Conservation (phyloP, 2,888 invertebrate species). For the Spisula subtruncata region DNA sequence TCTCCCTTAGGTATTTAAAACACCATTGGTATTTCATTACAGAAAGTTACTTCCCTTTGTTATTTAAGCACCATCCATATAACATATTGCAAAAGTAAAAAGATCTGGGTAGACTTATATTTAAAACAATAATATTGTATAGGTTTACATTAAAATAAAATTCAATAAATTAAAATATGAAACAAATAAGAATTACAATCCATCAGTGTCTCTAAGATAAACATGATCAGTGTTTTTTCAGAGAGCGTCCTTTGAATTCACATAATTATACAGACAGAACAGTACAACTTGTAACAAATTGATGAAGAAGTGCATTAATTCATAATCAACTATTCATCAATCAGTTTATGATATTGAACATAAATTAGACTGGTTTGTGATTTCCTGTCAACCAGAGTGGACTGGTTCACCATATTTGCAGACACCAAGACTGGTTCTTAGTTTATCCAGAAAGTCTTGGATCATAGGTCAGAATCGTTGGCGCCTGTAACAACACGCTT, state of each 20-base stretch:
- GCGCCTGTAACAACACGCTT: constrained; percentile 33
- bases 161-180: not conserved
- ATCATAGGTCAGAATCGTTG: constrained; percentile 47
- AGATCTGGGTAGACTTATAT: not conserved
- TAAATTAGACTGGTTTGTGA: not conserved
- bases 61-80: constrained; percentile 11
- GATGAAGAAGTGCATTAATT: too few relatives aligned
- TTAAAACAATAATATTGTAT: not conserved
- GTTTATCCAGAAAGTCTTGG: not conserved
- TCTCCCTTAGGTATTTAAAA: constrained; percentile 24
- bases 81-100: not conserved
- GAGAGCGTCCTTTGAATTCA: not conserved
- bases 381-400: not conserved
- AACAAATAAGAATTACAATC: not conserved
- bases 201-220: not conserved
- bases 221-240: not conserved
- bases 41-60: not conserved
- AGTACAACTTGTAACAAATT: too few relatives aligned
- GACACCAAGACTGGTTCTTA: constrained; percentile 2
- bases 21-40: constrained; percentile 7
- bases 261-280: too few relatives aligned
- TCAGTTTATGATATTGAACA: not conserved
- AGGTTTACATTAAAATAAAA: not conserved
- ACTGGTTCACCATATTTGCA: not conserved
- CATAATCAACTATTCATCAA: not conserved